These are phyloP conservation scores for Quadroppia sp. DNA, from an alignment of 2,888 invertebrate species.

Conservation along the genomic window DNA sequence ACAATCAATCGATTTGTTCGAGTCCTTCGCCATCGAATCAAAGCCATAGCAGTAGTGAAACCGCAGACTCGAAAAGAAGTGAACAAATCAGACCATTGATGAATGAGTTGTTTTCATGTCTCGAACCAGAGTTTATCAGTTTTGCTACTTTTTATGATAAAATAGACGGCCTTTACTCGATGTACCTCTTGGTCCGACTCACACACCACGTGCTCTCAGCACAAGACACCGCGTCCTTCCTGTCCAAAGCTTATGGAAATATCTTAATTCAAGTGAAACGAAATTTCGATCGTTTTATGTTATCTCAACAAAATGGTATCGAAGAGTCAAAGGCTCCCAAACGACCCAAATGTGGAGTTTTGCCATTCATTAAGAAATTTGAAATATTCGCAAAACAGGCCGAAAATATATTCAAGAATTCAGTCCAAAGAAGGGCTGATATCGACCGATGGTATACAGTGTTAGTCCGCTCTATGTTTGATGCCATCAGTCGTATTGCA, in stretches of 20 bases:
- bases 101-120: constrained; percentile 78
- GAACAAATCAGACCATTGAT: constrained; percentile 62
- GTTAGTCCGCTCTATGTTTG: constrained; percentile 76
- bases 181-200: constrained; percentile 84
- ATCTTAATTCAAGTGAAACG: constrained; percentile 81
- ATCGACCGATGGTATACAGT: constrained; percentile 85
- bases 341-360: constrained; percentile 77
- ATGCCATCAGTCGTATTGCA: constrained; percentile 71
- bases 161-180: constrained; percentile 87
- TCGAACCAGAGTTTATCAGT: constrained; percentile 78
- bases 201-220: constrained; percentile 89
- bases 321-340: constrained; percentile 69
- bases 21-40: constrained; percentile 43
- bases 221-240: constrained; percentile 76
- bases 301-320: constrained; percentile 57
- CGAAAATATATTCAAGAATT: constrained; percentile 73
- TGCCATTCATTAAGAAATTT: constrained; percentile 82
- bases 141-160: constrained; percentile 82
- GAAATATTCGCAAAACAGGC: constrained; percentile 81
- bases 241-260: constrained; percentile 80
- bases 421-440: constrained; percentile 79
- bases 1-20: constrained; percentile 26
- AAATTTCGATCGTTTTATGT: constrained; percentile 84
- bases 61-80: constrained; percentile 51
- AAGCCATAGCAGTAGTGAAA: constrained; percentile 42